Evolutionary conservation across 2,888 invertebrate species (phyloP).

Genomic region (Xylota sylvarum): DNA sequence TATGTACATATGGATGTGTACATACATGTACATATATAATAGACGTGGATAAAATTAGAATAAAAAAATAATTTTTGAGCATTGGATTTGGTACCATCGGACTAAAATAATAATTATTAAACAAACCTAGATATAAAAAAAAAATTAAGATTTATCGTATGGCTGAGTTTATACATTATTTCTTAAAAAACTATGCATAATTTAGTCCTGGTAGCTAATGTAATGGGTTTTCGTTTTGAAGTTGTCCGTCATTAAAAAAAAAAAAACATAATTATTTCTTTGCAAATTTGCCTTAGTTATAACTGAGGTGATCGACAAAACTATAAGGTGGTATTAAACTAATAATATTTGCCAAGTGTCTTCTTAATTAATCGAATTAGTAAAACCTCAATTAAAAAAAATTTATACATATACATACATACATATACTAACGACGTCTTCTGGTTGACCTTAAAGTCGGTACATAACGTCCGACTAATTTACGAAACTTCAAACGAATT

Average conservation of each 20-base stretch:
- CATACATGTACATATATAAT: no score
- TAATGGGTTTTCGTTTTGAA: neutral
- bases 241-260: neutral
- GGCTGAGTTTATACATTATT: no score
- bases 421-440: slow-evolving; percentile 66
- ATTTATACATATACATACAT: slow-evolving; percentile 35
- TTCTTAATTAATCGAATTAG: slow-evolving; percentile 36
- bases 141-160: no score
- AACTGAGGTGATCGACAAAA: neutral
- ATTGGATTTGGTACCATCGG: no score
- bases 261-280: neutral
- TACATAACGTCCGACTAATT: slow-evolving; percentile 68
- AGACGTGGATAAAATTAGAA: no score
- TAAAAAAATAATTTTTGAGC: no score
- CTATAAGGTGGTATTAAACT: slow-evolving; percentile 18
- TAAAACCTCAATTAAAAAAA: slow-evolving; percentile 11
- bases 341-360: slow-evolving; percentile 15
- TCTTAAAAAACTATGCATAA: no score
- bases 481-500: slow-evolving; percentile 69
- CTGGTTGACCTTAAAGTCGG: slow-evolving; percentile 70
- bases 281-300: slow-evolving; percentile 2
- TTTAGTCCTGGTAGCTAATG: no score
- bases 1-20: no score
- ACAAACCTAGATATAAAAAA: no score
- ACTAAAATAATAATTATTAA: no score